Evolutionary conservation across 1,140 invertebrate species (phyloP).

Genomic region (Eubasilissa regina): DNA sequence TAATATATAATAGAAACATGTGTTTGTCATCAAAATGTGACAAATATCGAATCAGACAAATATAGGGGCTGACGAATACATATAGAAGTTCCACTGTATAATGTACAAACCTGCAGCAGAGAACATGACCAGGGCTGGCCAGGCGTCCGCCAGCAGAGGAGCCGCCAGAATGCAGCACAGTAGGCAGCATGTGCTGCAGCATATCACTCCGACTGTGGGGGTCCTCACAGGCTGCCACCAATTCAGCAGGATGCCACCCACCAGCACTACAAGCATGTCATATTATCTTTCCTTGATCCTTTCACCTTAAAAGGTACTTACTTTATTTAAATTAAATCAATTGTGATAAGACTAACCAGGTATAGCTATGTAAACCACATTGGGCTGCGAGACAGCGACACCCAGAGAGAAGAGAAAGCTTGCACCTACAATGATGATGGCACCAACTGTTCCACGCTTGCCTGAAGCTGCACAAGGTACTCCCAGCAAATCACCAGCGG

Average conservation of each 20-base stretch:
- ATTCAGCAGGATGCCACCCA: conserved; percentile 64
- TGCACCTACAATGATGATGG: conserved; percentile 63
- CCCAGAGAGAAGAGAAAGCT: conserved; percentile 65
- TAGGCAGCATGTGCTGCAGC: conserved; percentile 43
- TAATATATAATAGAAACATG: no score
- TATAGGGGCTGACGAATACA: no score
- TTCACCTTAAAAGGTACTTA: no score
- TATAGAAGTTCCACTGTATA: no score
- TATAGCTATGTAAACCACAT: conserved; percentile 46
- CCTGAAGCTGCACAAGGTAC: conserved; percentile 63
- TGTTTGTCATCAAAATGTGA: no score
- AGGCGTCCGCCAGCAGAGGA: conserved; percentile 68
- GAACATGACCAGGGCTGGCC: conserved; percentile 71
- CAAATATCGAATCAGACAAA: no score
- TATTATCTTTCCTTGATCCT: neutral
- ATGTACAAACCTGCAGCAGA: conserved; percentile 65
- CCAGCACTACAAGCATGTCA: conserved; percentile 64
- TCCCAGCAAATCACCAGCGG: conserved; percentile 63
- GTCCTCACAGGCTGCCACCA: conserved; percentile 66
- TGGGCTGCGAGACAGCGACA: conserved; percentile 57
- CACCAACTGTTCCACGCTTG: conserved; percentile 63
- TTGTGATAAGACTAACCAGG: conserved; percentile 34
- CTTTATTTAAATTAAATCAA: neutral
- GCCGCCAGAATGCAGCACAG: conserved; percentile 66
- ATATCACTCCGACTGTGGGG: conserved; percentile 34